Evolutionary conservation across 2,797 vertebrate genomes (phyloP).

Genomic region (Sus cebifrons): DNA sequence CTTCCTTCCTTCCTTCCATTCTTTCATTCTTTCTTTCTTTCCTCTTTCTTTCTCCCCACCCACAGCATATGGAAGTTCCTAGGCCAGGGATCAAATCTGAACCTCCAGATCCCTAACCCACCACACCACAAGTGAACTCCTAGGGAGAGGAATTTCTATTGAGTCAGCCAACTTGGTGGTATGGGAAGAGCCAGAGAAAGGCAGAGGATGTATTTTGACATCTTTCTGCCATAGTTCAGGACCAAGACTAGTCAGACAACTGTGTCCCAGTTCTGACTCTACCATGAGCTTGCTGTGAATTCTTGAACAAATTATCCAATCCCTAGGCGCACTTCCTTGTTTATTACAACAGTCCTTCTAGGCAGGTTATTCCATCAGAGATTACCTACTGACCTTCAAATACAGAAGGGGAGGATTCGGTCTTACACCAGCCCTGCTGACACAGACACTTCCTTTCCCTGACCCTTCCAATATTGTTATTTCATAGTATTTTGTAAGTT

Average conservation of each 20-base stretch:
- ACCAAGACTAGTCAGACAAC: not conserved
- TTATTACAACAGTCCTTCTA: not conserved
- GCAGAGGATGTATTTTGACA: not conserved
- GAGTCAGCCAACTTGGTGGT: not conserved
- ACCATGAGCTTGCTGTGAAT: not conserved
- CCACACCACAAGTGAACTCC: too few relatives aligned
- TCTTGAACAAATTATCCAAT: not conserved
- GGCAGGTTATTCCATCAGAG: not conserved
- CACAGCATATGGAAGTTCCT: too few relatives aligned
- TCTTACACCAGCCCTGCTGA: not conserved
- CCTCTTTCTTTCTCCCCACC: too few relatives aligned
- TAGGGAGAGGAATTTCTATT: not conserved
- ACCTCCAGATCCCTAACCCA: too few relatives aligned
- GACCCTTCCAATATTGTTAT: not conserved
- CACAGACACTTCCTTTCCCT: not conserved
- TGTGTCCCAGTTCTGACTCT: not conserved
- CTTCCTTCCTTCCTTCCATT: too few relatives aligned
- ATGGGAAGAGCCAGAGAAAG: not conserved
- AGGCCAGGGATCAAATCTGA: too few relatives aligned
- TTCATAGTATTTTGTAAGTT: conserved; percentile 23
- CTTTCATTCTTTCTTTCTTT: too few relatives aligned
- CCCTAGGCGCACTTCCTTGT: not conserved
- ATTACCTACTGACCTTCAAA: not conserved
- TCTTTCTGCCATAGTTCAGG: not conserved
- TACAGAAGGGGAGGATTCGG: not conserved